Base-by-base conservation (phyloP, 2,113 vertebrate genomes). In the Lichenostomus cassidix region DNA sequence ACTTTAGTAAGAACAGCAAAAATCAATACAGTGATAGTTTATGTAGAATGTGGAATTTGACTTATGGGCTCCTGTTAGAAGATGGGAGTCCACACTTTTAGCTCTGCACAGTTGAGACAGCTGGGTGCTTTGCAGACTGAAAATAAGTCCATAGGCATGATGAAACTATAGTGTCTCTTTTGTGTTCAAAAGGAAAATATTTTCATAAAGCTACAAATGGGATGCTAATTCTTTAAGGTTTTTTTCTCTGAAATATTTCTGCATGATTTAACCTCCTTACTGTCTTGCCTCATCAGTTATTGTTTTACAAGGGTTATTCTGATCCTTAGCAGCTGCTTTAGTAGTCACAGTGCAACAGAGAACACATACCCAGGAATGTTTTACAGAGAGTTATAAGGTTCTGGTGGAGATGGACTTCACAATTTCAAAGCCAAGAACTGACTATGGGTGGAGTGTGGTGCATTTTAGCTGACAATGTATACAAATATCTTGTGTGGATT, bases 201-300 rank as follows among this genome's bases (percentile, higher is more conserved):
- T 58, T 87, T 78, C 31, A 35, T 52, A 27, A 39, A 82, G 9
- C 3, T 5, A 17, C 0, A 7, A 58, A 5, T 29, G 8, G 15
- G 10, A 12, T 70, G 15, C 2, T 60, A 60, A 6, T n/a, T 15
- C 22, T 37, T 35, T 13, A 3, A 1, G 15, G 1, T 1, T n/a
- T 60, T 19, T 79, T 58, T 4, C 14, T 81, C 39, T 60, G 23
- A 73, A 52, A 41, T 52, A 31, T 87, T 70, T 44, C 37, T 70
- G 12, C 7, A 7, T 41, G 6, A 35, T 62, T 71, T 82, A 27
- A 55, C 37, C 17, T 82, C 62, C 7, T 49, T 85, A 15, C 4
- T 28, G 12, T 75, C 42, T 73, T 84, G 35, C 23, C 13, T 78
- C 21, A 58, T 67, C 6, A 27, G 24, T 17, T 68, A 35, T 25